phyloP scores from a whole-genome alignment of 1,140 invertebrate genomes.

The Zaprionus vittiger region DNA sequence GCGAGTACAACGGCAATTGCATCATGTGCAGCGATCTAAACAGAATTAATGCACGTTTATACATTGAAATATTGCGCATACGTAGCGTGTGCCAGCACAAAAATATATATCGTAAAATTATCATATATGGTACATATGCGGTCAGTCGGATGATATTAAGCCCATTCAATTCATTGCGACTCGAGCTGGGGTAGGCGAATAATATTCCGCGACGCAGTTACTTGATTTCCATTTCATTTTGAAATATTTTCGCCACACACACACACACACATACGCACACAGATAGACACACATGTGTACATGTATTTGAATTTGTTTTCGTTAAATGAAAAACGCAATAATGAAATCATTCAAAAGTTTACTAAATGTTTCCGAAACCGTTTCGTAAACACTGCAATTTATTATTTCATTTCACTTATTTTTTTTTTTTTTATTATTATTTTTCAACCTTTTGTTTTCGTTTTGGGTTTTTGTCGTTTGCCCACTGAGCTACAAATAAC shows the following conservation, averaged over 20 bases:
- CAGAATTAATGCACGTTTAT: slow-evolving; percentile 22
- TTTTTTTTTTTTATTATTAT: no score
- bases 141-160: slow-evolving; percentile 1
- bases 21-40: slow-evolving; percentile 48
- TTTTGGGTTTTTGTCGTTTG: neutral
- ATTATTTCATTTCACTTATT: slow-evolving; percentile 3
- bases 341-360: slow-evolving; percentile 57
- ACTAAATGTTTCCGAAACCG: slow-evolving; percentile 9
- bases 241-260: slow-evolving; percentile 37
- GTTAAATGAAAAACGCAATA: slow-evolving; percentile 63
- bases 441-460: slow-evolving; percentile 1
- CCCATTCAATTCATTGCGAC: slow-evolving; percentile 14
- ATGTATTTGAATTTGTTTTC: slow-evolving; percentile 36
- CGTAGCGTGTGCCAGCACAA: slow-evolving; percentile 53
- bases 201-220: slow-evolving; percentile 67
- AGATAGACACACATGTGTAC: neutral
- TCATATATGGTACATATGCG: slow-evolving; percentile 42
- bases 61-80: slow-evolving; percentile 70
- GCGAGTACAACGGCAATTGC: slow-evolving; percentile 50
- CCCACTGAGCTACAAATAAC: slow-evolving; percentile 1
- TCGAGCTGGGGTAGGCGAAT: slow-evolving; percentile 42
- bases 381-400: slow-evolving; percentile 27
- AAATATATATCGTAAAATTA: slow-evolving; percentile 42
- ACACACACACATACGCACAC: slow-evolving; percentile 6
- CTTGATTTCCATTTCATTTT: slow-evolving; percentile 72